Conservation (phyloP, 2,113 vertebrate genomes). For the Proteles cristata region DNA sequence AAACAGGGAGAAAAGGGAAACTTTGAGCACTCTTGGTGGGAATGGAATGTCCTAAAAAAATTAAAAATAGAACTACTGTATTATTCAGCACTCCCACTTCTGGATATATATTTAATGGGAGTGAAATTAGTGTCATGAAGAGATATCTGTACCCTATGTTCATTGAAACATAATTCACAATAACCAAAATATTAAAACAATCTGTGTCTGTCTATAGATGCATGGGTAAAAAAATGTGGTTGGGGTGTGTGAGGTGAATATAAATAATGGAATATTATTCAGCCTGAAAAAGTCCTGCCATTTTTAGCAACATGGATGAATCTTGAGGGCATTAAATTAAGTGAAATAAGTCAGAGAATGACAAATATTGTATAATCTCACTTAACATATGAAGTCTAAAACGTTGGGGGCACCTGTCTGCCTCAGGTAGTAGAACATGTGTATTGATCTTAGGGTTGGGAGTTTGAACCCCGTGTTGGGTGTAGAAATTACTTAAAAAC, state of each 20-base stretch:
- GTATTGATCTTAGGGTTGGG: too few species aligned
- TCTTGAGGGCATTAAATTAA: not conserved
- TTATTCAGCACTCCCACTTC: not conserved
- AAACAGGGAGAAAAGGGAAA: not conserved
- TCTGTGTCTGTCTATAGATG: not conserved
- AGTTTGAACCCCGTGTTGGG: too few species aligned
- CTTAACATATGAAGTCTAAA: not conserved
- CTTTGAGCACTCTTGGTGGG: not conserved
- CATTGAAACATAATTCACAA: not conserved
- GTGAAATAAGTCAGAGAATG: not conserved
- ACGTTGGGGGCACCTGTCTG: not conserved
- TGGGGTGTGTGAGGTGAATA: not conserved
- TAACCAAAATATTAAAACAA: not conserved
- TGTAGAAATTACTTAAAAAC: too few species aligned
- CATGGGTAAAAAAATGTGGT: not conserved
- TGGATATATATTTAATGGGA: not conserved
- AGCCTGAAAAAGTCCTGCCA: not conserved
- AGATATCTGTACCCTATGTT: not conserved
- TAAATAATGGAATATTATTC: not conserved
- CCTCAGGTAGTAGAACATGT: too few species aligned
- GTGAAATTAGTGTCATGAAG: not conserved
- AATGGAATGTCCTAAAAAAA: not conserved
- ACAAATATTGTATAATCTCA: not conserved
- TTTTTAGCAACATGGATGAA: not conserved
- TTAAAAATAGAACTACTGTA: not conserved